These are phyloP conservation scores for Phorcus lineatus DNA, from an alignment of 2,888 invertebrate genomes.

Conservation along the genomic window DNA sequence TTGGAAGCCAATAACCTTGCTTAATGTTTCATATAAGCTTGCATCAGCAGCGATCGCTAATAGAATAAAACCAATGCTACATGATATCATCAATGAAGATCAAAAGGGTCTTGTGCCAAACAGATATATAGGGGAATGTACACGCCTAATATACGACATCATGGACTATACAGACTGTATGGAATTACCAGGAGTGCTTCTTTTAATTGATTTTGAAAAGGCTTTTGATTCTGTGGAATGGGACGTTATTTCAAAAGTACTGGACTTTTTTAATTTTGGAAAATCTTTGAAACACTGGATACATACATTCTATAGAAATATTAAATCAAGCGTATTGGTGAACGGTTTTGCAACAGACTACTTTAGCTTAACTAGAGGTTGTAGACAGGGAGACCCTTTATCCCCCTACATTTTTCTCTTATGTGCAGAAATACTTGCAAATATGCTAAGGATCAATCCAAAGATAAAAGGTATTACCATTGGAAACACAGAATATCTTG, in stretches of 20 bases:
- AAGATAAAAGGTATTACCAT: slow-evolving; percentile 21
- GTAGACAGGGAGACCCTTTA: slow-evolving; percentile 29
- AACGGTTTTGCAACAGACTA: not conserved
- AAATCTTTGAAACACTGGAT: not conserved
- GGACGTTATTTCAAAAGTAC: not conserved
- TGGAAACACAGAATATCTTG: not conserved
- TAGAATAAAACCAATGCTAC: slow-evolving; percentile 5
- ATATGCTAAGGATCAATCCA: slow-evolving; percentile 8
- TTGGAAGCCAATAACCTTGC: not conserved
- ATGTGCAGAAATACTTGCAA: slow-evolving; percentile 21
- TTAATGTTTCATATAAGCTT: not conserved
- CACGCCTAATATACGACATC: not conserved
- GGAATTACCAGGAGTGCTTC: not conserved
- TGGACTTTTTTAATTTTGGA: not conserved
- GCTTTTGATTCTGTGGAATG: slow-evolving; percentile 7
- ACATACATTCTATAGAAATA: not conserved
- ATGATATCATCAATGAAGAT: not conserved
- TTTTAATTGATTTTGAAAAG: slow-evolving; percentile 22
- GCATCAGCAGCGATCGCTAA: not conserved
- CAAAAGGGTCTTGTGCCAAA: not conserved
- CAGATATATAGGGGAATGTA: slow-evolving; percentile 18
- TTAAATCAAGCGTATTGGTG: not conserved
- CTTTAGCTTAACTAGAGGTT: slow-evolving; percentile 8
- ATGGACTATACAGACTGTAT: not conserved
- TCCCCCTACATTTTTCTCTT: not conserved